Evolutionary conservation across 1,140 invertebrate genomes (phyloP).

Genomic region (Drosophila nannoptera): DNA sequence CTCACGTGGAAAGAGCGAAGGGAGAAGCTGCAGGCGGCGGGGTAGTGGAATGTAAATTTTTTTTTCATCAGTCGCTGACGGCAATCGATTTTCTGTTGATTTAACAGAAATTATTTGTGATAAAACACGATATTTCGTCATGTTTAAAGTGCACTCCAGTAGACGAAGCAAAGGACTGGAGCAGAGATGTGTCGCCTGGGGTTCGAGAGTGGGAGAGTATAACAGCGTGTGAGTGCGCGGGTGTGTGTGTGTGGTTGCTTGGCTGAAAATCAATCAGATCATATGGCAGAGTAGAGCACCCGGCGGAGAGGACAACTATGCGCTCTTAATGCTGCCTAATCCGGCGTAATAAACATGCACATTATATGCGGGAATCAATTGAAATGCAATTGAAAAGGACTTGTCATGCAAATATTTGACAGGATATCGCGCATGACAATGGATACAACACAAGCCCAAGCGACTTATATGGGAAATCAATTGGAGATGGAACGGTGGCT

Average conservation of each 20-base stretch:
- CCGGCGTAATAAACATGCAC: constrained; percentile 74
- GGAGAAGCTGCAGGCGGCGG: background rate
- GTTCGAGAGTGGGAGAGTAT: background rate
- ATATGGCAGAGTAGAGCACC: constrained; percentile 47
- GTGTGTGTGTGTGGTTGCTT: constrained; percentile 16
- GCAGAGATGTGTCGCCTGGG: constrained; percentile 1
- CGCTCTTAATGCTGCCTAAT: constrained; percentile 75
- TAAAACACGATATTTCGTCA: constrained; percentile 69
- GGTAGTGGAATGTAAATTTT: constrained; percentile 35
- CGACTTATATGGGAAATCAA: no score
- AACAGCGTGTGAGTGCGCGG: constrained; percentile 1
- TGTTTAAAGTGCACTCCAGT: constrained; percentile 67
- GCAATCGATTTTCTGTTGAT: constrained; percentile 70
- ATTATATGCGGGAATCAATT: constrained; percentile 70
- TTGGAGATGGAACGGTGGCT: no score
- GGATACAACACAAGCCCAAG: constrained; percentile 19
- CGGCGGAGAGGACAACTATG: constrained; percentile 33
- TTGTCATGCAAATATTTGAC: constrained; percentile 71
- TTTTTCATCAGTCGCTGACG: constrained; percentile 21
- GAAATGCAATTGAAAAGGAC: constrained; percentile 74
- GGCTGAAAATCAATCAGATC: constrained; percentile 67
- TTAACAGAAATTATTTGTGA: constrained; percentile 69
- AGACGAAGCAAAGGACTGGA: constrained; percentile 22
- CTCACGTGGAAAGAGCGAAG: constrained; percentile 8
- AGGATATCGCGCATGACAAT: constrained; percentile 57